These are phyloP conservation scores for Hypomecis atomaria DNA, from an alignment of 2,888 invertebrate species.

Conservation along the genomic window DNA sequence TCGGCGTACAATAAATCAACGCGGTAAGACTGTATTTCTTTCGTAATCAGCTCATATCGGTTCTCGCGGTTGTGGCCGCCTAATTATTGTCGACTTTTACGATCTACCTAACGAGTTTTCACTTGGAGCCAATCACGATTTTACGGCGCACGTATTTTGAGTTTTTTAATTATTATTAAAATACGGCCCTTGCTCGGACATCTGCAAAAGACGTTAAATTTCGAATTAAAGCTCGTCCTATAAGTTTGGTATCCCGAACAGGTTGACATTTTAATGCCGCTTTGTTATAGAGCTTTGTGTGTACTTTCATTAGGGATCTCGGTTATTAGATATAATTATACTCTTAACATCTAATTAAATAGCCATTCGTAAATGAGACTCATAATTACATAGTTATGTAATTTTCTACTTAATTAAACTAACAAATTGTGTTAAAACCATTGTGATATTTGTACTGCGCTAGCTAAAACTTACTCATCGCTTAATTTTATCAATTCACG, in stretches of 20 bases:
- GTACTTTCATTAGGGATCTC: neutral
- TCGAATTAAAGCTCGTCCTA: constrained; percentile 34
- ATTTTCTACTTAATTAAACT: neutral
- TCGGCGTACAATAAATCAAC: constrained; percentile 77
- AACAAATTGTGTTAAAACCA: neutral
- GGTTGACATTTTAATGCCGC: constrained; percentile 33
- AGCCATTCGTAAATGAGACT: neutral
- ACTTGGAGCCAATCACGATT: constrained; percentile 83
- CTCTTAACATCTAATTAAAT: neutral
- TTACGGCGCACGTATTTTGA: constrained; percentile 75
- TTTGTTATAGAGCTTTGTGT: neutral
- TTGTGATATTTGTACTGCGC: neutral
- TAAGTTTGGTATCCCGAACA: constrained; percentile 31
- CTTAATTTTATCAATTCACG: neutral
- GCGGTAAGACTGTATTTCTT: constrained; percentile 81
- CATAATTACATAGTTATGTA: neutral
- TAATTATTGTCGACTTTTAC: constrained; percentile 84
- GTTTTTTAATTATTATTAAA: constrained; percentile 68
- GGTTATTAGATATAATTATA: constrained; percentile 1
- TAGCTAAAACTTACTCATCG: neutral
- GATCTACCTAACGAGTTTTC: constrained; percentile 82
- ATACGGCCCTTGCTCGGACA: constrained; percentile 39
- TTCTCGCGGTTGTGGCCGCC: constrained; percentile 78
- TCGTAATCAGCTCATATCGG: constrained; percentile 84
- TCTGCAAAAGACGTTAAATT: constrained; percentile 44